Percentiles rank a stretch among this genome's conserved stretches.
Conservation (phyloP, 2,888 invertebrate species). For the Lasioglossum marginatum region DNA sequence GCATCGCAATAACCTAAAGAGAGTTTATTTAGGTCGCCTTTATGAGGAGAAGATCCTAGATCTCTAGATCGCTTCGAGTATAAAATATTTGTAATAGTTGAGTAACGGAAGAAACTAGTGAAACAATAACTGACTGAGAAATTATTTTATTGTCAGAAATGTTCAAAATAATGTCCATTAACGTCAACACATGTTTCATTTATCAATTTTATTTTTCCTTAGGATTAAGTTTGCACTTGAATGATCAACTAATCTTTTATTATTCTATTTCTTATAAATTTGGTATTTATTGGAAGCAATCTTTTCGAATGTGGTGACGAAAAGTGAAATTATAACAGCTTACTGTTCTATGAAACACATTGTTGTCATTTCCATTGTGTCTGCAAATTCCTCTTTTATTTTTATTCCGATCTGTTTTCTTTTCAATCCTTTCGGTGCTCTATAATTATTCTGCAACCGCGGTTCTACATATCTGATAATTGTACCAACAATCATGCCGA, state of each 20-base stretch:
- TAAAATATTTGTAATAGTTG: background rate
- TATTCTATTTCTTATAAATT: background rate
- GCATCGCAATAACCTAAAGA: too few species aligned
- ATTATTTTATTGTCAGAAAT: background rate
- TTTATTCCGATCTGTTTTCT: background rate
- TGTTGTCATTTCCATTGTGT: background rate
- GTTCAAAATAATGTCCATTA: background rate
- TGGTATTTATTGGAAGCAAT: background rate
- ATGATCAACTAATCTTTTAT: background rate
- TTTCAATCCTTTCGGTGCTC: background rate
- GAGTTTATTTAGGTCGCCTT: too few species aligned
- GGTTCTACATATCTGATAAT: conserved; percentile 23
- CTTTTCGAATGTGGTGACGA: background rate
- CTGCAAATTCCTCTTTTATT: background rate
- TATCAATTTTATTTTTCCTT: background rate
- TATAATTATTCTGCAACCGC: conserved; percentile 24
- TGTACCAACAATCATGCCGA: conserved; percentile 32
- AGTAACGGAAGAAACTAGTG: background rate
- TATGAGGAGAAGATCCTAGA: too few species aligned
- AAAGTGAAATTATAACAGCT: background rate
- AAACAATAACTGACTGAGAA: background rate
- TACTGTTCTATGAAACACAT: background rate
- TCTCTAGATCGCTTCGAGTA: background rate
- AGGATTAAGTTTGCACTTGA: background rate
- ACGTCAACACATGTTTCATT: background rate